Evolutionary conservation across 2,113 vertebrate genomes (phyloP).

Genomic region (Reinhardtius hippoglossoides): DNA sequence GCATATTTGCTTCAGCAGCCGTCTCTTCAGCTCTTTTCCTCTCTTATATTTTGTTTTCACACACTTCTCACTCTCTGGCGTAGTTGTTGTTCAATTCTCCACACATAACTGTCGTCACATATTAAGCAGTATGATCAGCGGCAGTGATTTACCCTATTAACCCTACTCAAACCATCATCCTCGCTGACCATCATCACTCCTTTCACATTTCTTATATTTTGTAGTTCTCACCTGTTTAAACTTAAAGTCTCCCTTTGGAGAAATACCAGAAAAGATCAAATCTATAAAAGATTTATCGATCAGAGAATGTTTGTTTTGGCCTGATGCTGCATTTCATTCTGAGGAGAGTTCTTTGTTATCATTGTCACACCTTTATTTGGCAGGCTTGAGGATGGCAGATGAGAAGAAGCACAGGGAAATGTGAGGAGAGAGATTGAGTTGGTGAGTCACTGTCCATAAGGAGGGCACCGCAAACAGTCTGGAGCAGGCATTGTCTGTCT

Average conservation of each 20-base stretch:
- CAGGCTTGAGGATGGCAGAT: conserved; percentile 48
- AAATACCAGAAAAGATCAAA: conserved; percentile 27
- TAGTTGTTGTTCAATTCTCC: conserved; percentile 23
- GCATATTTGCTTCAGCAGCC: conserved; percentile 44
- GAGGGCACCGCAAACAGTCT: conserved; percentile 67
- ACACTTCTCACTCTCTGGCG: conserved; percentile 10
- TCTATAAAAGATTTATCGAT: conserved; percentile 53
- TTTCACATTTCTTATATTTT: conserved; percentile 32
- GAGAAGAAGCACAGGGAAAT: conserved; percentile 50
- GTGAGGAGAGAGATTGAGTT: conserved; percentile 56
- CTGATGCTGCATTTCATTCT: conserved; percentile 36
- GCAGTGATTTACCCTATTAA: conserved; percentile 17
- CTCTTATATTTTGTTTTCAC: conserved; percentile 20
- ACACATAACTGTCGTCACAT: conserved; percentile 1
- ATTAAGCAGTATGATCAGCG: conserved; percentile 25
- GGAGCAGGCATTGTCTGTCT: conserved; percentile 58
- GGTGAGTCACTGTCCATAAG: conserved; percentile 73
- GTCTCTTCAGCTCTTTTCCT: conserved; percentile 23
- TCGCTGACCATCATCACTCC: neutral
- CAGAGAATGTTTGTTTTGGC: conserved; percentile 51
- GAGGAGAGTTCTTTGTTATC: conserved; percentile 53
- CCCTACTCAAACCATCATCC: neutral
- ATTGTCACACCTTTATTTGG: conserved; percentile 71
- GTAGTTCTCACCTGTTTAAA: neutral
- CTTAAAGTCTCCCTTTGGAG: neutral